These are phyloP conservation scores for Battus philenor DNA, from an alignment of 1,140 invertebrate species.

Conservation along the genomic window DNA sequence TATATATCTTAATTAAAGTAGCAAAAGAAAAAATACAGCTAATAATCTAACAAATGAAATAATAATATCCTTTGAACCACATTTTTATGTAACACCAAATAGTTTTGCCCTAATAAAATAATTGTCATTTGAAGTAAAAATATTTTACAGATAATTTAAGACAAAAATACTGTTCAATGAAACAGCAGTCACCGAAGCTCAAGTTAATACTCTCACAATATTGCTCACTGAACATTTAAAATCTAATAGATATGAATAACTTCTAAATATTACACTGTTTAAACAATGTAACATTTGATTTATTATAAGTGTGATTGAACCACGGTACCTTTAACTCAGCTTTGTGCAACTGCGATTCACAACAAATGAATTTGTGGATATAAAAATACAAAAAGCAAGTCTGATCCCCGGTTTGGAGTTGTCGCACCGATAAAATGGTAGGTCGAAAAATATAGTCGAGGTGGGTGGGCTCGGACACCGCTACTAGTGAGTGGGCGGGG, in stretches of 20 bases:
- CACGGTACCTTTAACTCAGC: constrained; percentile 19
- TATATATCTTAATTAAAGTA: constrained; percentile 74
- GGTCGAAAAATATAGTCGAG: constrained; percentile 67
- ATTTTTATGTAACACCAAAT: constrained; percentile 47
- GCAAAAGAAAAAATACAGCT: constrained; percentile 70
- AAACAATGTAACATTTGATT: constrained; percentile 6
- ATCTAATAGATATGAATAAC: constrained; percentile 19
- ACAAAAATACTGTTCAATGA: constrained; percentile 35
- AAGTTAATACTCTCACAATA: constrained; percentile 22
- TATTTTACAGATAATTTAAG: constrained; percentile 33
- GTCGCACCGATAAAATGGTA: constrained; percentile 58
- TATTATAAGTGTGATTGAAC: constrained; percentile 1
- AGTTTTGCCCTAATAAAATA: constrained; percentile 51
- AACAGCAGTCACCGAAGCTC: constrained; percentile 18
- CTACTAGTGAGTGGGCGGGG: constrained; percentile 19
- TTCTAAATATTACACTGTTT: constrained; percentile 11
- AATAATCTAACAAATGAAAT: constrained; percentile 69
- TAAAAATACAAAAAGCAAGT: constrained; percentile 74
- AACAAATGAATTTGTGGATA: constrained; percentile 45
- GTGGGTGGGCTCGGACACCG: constrained; percentile 35
- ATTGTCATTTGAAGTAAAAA: constrained; percentile 34
- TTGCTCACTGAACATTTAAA: constrained; percentile 17
- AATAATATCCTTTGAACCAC: constrained; percentile 66
- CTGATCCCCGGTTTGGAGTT: constrained; percentile 43
- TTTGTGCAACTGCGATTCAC: constrained; percentile 25